Percentiles rank a stretch among this genome's conserved stretches.
Evolutionary conservation across 2,113 vertebrate genomes (phyloP).

Genomic region (Rhagologus leucostigma): DNA sequence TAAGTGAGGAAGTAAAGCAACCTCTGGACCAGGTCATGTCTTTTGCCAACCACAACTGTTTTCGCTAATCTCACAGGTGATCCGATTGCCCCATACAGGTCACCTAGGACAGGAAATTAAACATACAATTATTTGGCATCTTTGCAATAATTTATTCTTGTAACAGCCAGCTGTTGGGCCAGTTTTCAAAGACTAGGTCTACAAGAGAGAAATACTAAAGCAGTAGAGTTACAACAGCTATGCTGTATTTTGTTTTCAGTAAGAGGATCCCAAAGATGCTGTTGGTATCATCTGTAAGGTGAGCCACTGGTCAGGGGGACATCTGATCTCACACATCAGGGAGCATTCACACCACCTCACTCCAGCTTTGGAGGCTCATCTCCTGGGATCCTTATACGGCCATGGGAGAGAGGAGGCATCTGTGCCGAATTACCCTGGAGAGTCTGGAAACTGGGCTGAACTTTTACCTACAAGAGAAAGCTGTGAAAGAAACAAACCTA

Average conservation of each 20-base stretch:
- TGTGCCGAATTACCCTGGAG: not conserved
- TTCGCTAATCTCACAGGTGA: constrained; percentile 92
- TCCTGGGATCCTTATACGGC: constrained; percentile 27
- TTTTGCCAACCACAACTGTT: constrained; percentile 90
- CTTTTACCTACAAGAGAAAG: not conserved
- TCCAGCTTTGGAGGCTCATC: not conserved
- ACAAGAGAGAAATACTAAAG: not conserved
- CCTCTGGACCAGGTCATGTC: constrained; percentile 93
- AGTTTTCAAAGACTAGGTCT: not conserved
- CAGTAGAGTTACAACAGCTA: not conserved
- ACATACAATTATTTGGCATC: not conserved
- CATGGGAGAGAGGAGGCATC: not conserved
- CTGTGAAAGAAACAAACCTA: not conserved
- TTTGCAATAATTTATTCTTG: not conserved
- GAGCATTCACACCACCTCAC: not conserved
- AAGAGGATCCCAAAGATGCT: not conserved
- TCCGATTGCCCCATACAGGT: constrained; percentile 94
- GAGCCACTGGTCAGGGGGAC: not conserved
- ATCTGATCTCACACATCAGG: not conserved
- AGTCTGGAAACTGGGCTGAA: not conserved
- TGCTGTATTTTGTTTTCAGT: not conserved
- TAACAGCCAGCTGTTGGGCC: not conserved
- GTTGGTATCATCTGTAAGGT: not conserved
- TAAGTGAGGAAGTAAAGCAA: constrained; percentile 97
- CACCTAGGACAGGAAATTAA: constrained; percentile 74